Conservation (phyloP, 2,888 invertebrate genomes). For the Arenicola marina region DNA sequence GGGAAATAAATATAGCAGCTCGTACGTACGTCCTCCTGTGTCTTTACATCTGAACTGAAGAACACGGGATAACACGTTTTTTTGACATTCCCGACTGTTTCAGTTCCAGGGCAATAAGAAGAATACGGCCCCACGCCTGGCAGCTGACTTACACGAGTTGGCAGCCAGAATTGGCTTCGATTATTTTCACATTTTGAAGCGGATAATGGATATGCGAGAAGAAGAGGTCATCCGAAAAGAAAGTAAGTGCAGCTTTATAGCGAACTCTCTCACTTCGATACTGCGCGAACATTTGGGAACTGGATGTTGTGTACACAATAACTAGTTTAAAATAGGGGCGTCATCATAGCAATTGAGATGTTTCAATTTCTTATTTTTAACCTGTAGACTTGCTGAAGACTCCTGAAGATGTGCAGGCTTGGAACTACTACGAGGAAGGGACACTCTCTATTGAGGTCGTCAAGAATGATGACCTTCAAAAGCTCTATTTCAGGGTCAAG, state of each 20-base stretch:
- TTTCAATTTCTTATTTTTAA: too few relatives aligned
- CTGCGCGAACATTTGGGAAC: too few relatives aligned
- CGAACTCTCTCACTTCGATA: too few relatives aligned
- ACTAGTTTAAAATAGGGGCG: too few relatives aligned
- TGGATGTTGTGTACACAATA: too few relatives aligned
- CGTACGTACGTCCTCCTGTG: too few relatives aligned
- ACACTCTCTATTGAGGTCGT: slow-evolving; percentile 57
- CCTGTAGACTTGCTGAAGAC: slow-evolving; percentile 41
- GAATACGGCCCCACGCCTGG: not conserved
- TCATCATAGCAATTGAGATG: too few relatives aligned
- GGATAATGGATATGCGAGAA: slow-evolving; percentile 20
- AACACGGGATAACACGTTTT: too few relatives aligned
- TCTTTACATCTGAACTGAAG: too few relatives aligned
- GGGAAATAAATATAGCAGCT: too few relatives aligned
- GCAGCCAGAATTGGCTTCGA: slow-evolving; percentile 22
- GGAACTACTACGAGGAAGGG: slow-evolving; percentile 43
- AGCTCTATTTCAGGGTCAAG: slow-evolving; percentile 56
- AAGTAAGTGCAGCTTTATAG: slow-evolving; percentile 11
- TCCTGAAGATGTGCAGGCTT: slow-evolving; percentile 39
- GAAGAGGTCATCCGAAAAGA: not conserved
- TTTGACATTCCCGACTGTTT: too few relatives aligned
- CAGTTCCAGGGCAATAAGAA: too few relatives aligned
- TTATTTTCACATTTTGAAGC: slow-evolving; percentile 24
- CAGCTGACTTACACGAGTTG: slow-evolving; percentile 33
- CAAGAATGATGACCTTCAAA: slow-evolving; percentile 56